Evolutionary conservation across 2,888 invertebrate genomes (phyloP).

Genomic region (Eutolmus rufibarbis): DNA sequence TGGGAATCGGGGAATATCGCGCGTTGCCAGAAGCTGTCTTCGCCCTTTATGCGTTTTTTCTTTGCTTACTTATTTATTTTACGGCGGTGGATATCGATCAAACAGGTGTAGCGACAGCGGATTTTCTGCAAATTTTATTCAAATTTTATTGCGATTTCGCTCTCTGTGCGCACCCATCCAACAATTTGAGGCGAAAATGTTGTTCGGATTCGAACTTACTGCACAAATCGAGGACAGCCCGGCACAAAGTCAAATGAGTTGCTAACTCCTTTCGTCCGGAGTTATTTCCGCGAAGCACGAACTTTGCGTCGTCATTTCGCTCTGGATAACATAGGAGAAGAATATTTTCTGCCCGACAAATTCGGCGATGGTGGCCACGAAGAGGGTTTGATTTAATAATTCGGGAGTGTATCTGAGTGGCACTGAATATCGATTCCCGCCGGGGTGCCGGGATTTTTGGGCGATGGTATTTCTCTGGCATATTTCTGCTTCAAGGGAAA

Average conservation of each 20-base stretch:
- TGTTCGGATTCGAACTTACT: not conserved
- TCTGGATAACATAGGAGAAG: not conserved
- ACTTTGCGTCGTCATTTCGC: not conserved
- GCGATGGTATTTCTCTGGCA: not conserved
- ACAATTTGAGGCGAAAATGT: not conserved
- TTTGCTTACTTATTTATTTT: not conserved
- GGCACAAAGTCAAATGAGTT: not conserved
- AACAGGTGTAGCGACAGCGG: not conserved
- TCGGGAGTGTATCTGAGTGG: constrained; percentile 20
- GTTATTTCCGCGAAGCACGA: constrained; percentile 6
- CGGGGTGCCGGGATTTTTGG: not conserved
- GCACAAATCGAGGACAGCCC: not conserved
- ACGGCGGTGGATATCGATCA: not conserved
- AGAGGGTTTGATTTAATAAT: not conserved
- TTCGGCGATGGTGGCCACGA: not conserved
- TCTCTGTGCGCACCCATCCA: not conserved
- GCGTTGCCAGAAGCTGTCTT: not conserved
- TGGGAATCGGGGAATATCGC: not conserved
- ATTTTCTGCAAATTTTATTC: constrained; percentile 6
- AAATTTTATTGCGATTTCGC: constrained; percentile 5
- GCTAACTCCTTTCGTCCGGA: not conserved
- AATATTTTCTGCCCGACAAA: not conserved
- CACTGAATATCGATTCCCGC: not conserved
- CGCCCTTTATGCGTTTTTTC: not conserved
- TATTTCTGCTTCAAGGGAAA: not conserved